A percentile compares a stretch with the other conserved stretches of the same genome.
phyloP scores from a whole-genome alignment of 2,797 vertebrate genomes.

The Sitta carolinensis region DNA sequence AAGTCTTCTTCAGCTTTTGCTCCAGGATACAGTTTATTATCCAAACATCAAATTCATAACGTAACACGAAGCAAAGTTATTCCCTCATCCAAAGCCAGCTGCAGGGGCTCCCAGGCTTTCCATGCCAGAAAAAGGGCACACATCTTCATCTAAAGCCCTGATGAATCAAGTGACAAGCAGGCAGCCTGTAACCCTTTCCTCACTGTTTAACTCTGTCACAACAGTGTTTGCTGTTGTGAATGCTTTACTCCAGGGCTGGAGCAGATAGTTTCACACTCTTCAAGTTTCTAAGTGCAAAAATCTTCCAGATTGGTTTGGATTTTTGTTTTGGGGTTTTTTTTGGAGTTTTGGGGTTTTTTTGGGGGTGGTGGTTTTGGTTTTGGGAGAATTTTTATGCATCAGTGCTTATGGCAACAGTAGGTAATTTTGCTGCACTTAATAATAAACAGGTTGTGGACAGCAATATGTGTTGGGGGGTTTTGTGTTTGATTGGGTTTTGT shows the following conservation, averaged over 20 bases:
- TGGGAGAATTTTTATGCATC: background rate
- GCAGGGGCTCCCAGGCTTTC: constrained; percentile 40
- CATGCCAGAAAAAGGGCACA: constrained; percentile 63
- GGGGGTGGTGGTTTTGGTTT: background rate
- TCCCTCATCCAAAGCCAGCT: constrained; percentile 57
- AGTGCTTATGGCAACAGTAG: background rate
- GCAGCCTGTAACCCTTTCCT: constrained; percentile 50
- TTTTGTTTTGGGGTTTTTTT: background rate
- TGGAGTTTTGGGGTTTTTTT: background rate
- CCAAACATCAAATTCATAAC: constrained; percentile 58
- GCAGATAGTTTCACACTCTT: background rate
- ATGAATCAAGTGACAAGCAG: constrained; percentile 43
- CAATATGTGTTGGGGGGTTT: background rate
- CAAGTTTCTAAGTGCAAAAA: background rate
- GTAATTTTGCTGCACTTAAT: background rate
- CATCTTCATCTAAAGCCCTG: constrained; percentile 37
- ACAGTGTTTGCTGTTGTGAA: background rate
- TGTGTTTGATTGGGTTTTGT: background rate
- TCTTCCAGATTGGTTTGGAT: background rate
- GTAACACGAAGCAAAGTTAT: constrained; percentile 48
- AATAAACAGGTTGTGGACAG: background rate
- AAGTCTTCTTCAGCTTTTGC: constrained; percentile 19
- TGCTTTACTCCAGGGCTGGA: background rate
- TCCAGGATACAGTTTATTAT: constrained; percentile 40
- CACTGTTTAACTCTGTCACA: constrained; percentile 15